phyloP scores from a whole-genome alignment of 2,797 vertebrate species.

The Myiothlypis chrysogaster region DNA sequence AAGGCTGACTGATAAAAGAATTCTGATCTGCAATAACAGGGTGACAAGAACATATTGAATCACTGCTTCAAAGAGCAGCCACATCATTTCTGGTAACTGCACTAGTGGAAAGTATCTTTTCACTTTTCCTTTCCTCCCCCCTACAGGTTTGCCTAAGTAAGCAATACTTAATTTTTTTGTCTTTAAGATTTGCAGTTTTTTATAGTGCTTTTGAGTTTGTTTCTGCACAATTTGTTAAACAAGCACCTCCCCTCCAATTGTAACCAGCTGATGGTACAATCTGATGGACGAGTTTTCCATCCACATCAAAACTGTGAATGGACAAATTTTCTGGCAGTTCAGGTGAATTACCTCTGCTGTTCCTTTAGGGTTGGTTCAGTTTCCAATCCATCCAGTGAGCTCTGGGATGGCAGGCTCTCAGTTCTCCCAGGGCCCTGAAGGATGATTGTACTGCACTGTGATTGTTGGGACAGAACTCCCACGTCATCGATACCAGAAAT shows the following conservation, averaged over 20 bases:
- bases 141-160: slow-evolving; percentile 7
- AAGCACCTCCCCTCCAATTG: neutral
- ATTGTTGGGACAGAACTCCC: neutral
- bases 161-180: neutral
- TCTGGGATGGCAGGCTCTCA: neutral
- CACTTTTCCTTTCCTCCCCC: slow-evolving; percentile 32
- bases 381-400: neutral
- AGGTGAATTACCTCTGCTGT: neutral
- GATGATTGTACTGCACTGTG: neutral
- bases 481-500: neutral
- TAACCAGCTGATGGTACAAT: neutral
- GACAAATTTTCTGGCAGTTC: neutral
- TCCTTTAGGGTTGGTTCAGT: neutral
- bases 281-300: neutral
- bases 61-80: neutral
- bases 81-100: slow-evolving; percentile 38
- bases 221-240: neutral
- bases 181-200: neutral
- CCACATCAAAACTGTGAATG: neutral
- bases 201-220: neutral
- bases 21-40: neutral
- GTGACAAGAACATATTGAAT: slow-evolving; percentile 7
- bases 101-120: slow-evolving; percentile 13
- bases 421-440: neutral
- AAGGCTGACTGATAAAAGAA: neutral